Evolutionary conservation across 2,113 vertebrate species (phyloP), one percentile per base, ranked within the genome.

Genomic region (Grus americana): DNA sequence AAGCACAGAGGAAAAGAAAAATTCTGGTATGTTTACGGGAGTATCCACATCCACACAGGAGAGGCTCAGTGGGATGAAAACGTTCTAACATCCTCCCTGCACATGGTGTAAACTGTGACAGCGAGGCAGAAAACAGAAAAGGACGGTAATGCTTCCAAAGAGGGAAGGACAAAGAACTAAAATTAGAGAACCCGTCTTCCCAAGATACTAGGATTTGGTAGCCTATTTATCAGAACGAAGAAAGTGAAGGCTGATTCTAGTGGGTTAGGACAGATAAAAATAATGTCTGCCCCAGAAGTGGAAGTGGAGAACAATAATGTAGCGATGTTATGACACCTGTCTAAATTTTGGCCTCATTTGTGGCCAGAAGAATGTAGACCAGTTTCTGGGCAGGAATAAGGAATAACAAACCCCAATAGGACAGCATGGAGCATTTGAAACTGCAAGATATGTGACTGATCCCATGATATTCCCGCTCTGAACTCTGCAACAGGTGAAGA

Each of bases 1-100:
- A 90, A 93, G 83, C 70, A 91, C 62, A 89, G 80, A 91, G 73
- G 74, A 86, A 87, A 90, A 76, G 40, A 72, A 87, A 46, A 88
- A 76, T 50, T 67, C 83, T 91, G 24, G 8, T 91, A 5, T 79
- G 46, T 63, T 89, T 84, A 36, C 72, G 24, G 79, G 57, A 66
- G 34, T 87, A 79, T 10, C 73, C 61, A 65, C 66, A 82, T 86
- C 57, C 27, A 50, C 42, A 49, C 50, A 87, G 84, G 50, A 87
- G 83, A 84, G n/a, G 20, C 66, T 89, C 34, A 49, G 40, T 71
- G 54, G 46, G 27, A 79, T 76, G 70, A 79, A 91, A 96, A 63
- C 47, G n/a, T 55, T 58, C 66, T 57, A 57, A n/a, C 21, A 66
- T 87, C 65, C 26, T 92, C 26, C 21, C 2, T 92, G 59, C 24